Evolutionary conservation across 2,888 invertebrate species (phyloP), one percentile per base, ranked within the genome.

Genomic region (Ennomos fuscantarius): DNA sequence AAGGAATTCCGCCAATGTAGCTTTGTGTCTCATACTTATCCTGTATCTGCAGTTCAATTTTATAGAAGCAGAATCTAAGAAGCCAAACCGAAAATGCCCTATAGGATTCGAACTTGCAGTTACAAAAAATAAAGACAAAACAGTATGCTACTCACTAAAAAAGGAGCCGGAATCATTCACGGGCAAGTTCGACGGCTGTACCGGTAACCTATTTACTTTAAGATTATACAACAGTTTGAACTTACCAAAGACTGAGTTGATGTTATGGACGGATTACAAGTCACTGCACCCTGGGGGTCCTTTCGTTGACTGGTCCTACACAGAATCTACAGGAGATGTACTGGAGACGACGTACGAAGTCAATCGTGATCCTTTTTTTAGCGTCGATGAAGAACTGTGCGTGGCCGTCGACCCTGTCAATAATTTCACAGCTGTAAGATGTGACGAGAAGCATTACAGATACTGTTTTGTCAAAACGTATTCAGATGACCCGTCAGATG

Each of bases 261-360:
- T 70, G n/a, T 63, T 92, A 66, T 93, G 93, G 93, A 83, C 87
- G 0, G 91, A 92, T 50, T 92, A 86, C 66, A 88, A 79, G 59
- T 78, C 86, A 1, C 51, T 82, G 13, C 91, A 92, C 59, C 81
- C 85, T 6, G 89, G 90, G 2, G 92, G 93, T 1, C 85, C 87
- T 1, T 91, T 87, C 61, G 72, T 90, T 3, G 89, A 91, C 59
- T 84, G 82, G 81, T 85, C 89, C 1, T 82, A 76, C 48, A 84
- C 85, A 8, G 75, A 81, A 37, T 63, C 71, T n/a, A 76, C 77
- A 15, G 87, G 87, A 9, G 65, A 76, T 8, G 61, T 82, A 0
- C 57, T 89, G 8, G 55, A 70, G 15, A 68, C 73, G 0, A 74
- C 81, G 0, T 81, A 74, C 57, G 78, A 84, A 15, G 80, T 89